Conservation (phyloP, 2,797 vertebrate genomes). For the Onychomys torridus region DNA sequence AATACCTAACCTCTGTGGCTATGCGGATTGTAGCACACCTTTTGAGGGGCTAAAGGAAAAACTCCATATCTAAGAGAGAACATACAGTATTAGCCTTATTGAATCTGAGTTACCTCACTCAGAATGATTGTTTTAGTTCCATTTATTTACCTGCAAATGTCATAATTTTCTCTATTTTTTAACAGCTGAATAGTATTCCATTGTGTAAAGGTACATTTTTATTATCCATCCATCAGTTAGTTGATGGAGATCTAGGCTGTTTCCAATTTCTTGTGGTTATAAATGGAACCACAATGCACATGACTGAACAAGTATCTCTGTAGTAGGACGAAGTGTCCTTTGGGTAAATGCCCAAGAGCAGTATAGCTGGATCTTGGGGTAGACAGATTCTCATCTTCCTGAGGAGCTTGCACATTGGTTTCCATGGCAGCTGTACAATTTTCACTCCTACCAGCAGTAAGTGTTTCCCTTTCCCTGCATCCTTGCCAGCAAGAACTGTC, state of each 20-base stretch:
- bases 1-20: neutral
- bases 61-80: neutral
- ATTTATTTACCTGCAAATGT: neutral
- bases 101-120: neutral
- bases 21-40: neutral
- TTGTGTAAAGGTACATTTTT: neutral
- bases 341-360: neutral
- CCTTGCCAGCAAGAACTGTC: neutral
- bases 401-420: neutral
- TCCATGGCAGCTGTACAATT: neutral
- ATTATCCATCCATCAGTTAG: neutral
- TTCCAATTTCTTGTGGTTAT: neutral
- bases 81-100: neutral
- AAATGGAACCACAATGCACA: neutral
- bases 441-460: neutral
- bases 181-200: neutral
- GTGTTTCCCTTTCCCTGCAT: neutral
- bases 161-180: neutral
- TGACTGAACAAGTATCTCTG: neutral
- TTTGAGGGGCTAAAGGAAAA: neutral
- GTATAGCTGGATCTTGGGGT: neutral
- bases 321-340: neutral
- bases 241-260: neutral
- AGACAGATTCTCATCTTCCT: neutral
- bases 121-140: neutral